phyloP scores from a whole-genome alignment of 37 sponge, comb jelly and placozoan species.

The Halichondria panicea region DNA sequence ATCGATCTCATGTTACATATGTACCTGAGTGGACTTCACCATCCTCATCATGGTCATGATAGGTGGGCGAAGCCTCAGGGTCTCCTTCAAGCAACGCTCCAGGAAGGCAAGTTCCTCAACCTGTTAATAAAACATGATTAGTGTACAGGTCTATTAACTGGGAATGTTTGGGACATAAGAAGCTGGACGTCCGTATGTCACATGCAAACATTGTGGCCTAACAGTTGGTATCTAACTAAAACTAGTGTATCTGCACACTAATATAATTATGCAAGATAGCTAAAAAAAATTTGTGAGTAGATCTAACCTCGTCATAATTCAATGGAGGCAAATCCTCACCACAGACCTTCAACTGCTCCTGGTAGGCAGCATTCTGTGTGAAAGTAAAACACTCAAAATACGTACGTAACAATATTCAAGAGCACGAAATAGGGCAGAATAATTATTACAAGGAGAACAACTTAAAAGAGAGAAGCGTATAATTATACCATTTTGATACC shows the following conservation, averaged over 20 bases:
- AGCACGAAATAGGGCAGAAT: background rate
- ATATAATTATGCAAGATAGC: too few species aligned
- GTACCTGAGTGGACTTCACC: constrained; percentile 78
- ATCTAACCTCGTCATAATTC: constrained; percentile 70
- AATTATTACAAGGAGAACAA: background rate
- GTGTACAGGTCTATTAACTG: background rate
- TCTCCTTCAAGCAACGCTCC: constrained; percentile 82
- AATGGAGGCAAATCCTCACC: constrained; percentile 61
- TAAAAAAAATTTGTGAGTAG: too few species aligned
- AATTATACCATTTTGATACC: too few species aligned
- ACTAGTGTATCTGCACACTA: too few species aligned
- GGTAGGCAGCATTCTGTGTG: constrained; percentile 41
- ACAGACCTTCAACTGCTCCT: constrained; percentile 70
- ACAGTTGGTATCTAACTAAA: too few species aligned
- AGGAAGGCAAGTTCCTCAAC: constrained; percentile 51
- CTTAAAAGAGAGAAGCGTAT: background rate
- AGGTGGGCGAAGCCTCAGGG: constrained; percentile 88
- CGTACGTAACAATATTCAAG: background rate
- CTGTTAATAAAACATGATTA: constrained; percentile 12
- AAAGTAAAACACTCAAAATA: background rate
- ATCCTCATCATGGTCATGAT: constrained; percentile 93
- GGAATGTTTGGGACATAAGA: background rate
- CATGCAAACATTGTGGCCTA: too few species aligned
- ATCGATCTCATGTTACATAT: background rate
- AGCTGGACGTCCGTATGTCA: too few species aligned